Percentiles rank a stretch among this genome's conserved stretches.
Evolutionary conservation across 2,113 vertebrate species (phyloP).

Genomic region (Tringa solitaria): DNA sequence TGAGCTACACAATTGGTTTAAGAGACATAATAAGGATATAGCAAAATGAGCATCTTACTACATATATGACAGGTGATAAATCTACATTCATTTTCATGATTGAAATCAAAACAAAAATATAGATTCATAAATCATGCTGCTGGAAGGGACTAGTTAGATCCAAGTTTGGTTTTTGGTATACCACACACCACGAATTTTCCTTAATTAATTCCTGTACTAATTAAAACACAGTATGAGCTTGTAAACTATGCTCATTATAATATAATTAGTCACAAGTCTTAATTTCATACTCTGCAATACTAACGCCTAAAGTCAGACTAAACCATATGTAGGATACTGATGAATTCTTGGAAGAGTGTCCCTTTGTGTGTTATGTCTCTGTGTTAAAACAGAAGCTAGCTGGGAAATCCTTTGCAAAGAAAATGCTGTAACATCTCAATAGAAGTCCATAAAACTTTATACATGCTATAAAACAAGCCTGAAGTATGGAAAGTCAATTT

Average conservation of each 20-base stretch:
- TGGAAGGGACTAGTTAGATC: neutral
- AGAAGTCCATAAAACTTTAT: neutral
- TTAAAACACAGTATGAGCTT: neutral
- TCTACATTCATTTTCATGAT: neutral
- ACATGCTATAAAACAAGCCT: neutral
- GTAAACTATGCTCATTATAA: neutral
- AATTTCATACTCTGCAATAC: neutral
- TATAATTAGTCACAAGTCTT: neutral
- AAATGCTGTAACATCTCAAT: neutral
- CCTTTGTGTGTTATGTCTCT: neutral
- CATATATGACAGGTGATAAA: neutral
- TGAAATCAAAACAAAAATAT: neutral
- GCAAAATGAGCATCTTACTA: neutral
- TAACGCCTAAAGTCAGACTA: neutral
- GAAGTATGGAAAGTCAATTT: neutral
- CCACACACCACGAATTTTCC: neutral
- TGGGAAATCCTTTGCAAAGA: neutral
- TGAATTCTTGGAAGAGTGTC: neutral
- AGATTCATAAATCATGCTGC: neutral
- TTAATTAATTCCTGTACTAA: neutral
- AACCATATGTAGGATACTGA: neutral
- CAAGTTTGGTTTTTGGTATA: neutral
- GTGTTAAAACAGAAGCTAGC: neutral
- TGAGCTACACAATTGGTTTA: neutral
- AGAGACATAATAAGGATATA: neutral